Percentiles rank a stretch among this genome's conserved stretches.
Conservation (phyloP, 2,888 invertebrate species). For the Synanthedon formicaeformis region DNA sequence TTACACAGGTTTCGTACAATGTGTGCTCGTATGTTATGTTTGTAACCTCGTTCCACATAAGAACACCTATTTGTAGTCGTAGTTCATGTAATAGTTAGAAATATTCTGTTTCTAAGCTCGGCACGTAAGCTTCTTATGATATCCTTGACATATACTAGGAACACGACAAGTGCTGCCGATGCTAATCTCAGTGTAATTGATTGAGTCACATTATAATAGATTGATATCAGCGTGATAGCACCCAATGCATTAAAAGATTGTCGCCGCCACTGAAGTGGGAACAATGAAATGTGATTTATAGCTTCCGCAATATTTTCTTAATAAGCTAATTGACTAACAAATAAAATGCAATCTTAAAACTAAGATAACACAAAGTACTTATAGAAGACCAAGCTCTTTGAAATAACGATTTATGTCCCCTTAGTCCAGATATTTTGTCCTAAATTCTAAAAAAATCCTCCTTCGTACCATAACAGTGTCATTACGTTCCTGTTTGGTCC, state of each 20-base stretch:
- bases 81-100: conserved; percentile 15
- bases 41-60: conserved; percentile 26
- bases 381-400: too few relatives aligned
- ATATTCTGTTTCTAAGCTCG: conserved; percentile 12
- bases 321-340: not conserved
- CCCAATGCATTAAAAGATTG: too few relatives aligned
- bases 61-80: conserved; percentile 12
- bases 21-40: conserved; percentile 9
- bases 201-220: not conserved
- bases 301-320: not conserved
- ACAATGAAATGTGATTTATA: not conserved
- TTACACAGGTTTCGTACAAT: not conserved
- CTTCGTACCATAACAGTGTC: too few relatives aligned
- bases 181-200: not conserved
- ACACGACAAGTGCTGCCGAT: not conserved
- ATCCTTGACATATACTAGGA: conserved; percentile 20
- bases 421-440: too few relatives aligned
- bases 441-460: too few relatives aligned
- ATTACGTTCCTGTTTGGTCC: too few relatives aligned
- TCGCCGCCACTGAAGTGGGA: not conserved
- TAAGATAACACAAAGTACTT: not conserved
- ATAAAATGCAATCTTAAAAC: conserved; percentile 2
- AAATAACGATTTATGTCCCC: too few relatives aligned
- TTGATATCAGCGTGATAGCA: not conserved
- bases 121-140: conserved; percentile 10